These are phyloP conservation scores for Chiloscyllium plagiosum DNA, from an alignment of 2,113 vertebrate species.

Conservation along the genomic window DNA sequence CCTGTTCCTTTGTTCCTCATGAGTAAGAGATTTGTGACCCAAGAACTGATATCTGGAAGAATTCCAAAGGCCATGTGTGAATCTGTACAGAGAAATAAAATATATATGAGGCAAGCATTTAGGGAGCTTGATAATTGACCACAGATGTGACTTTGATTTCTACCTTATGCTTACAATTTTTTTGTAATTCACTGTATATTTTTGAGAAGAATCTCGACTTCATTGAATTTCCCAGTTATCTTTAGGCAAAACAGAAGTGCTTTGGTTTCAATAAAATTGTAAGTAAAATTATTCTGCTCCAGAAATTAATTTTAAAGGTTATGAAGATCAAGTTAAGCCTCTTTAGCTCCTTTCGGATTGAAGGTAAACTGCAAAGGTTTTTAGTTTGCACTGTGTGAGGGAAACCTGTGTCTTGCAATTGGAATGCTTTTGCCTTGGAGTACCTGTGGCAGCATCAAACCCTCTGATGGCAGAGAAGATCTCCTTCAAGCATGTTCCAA, in stretches of 20 bases:
- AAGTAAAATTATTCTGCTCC: background rate
- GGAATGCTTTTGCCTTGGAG: background rate
- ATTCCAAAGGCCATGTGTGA: background rate
- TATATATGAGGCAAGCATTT: background rate
- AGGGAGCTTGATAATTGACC: conserved; percentile 26
- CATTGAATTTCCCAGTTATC: background rate
- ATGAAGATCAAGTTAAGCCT: background rate
- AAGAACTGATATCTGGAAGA: background rate
- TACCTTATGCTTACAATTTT: background rate
- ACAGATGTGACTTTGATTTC: conserved; percentile 32
- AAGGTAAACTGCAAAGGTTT: background rate
- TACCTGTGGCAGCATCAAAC: background rate
- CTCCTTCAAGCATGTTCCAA: background rate
- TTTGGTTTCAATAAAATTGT: background rate
- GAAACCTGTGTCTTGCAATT: background rate
- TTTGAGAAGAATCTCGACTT: background rate
- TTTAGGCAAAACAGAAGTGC: conserved; percentile 1
- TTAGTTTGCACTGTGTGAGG: background rate
- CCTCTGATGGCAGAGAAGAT: background rate
- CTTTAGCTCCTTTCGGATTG: background rate
- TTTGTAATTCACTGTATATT: conserved; percentile 5
- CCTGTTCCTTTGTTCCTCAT: background rate
- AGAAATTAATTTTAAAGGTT: background rate
- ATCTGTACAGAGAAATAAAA: background rate
- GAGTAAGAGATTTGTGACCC: background rate